Conservation (phyloP, 2,888 invertebrate genomes). For the Brachylomia viminalis region DNA sequence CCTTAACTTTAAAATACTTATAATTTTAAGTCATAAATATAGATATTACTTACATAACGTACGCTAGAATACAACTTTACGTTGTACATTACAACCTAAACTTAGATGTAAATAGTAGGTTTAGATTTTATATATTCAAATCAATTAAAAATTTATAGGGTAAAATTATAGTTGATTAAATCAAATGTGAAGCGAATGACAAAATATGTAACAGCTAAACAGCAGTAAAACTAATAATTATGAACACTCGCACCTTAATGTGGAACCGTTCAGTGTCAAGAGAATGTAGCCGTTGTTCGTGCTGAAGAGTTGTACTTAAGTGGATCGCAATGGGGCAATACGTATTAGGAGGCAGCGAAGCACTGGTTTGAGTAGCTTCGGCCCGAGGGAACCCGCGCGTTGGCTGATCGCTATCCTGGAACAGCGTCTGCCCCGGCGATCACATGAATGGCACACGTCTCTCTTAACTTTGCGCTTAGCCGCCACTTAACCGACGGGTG, state of each 20-base stretch:
- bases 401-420: background rate
- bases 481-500: constrained; percentile 34
- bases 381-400: background rate
- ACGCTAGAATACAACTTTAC: constrained; percentile 83
- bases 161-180: constrained; percentile 73
- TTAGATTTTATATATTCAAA: constrained; percentile 78
- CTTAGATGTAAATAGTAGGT: constrained; percentile 86
- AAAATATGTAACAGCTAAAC: constrained; percentile 69
- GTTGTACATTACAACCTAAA: constrained; percentile 83
- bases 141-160: constrained; percentile 74
- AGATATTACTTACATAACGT: constrained; percentile 83
- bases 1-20: constrained; percentile 86
- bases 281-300: constrained; percentile 43
- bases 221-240: constrained; percentile 71
- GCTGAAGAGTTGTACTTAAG: constrained; percentile 46
- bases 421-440: constrained; percentile 20
- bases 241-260: constrained; percentile 83
- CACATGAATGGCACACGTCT: constrained; percentile 51
- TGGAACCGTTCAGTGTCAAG: constrained; percentile 76
- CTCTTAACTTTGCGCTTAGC: constrained; percentile 17
- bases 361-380: background rate
- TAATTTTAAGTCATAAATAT: constrained; percentile 87
- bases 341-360: background rate
- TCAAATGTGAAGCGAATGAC: constrained; percentile 73
- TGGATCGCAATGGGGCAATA: constrained; percentile 24